phyloP scores from a whole-genome alignment of 2,888 invertebrate species.

The Oxystoma pomonae region DNA sequence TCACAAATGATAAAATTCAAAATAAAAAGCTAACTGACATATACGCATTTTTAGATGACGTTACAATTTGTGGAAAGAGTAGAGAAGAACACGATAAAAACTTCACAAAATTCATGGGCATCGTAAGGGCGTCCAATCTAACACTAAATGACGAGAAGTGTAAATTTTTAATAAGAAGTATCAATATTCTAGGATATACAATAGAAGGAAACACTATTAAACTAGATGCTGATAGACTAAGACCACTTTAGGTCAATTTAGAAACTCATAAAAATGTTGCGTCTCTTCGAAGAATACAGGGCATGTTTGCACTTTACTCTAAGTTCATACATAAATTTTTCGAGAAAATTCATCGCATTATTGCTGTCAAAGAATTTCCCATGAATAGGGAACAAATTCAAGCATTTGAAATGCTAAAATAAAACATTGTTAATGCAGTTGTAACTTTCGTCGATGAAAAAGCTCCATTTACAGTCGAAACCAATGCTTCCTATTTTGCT shows the following conservation, averaged over 20 bases:
- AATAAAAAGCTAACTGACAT: too few relatives aligned
- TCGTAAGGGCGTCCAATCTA: neutral
- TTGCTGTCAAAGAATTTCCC: neutral
- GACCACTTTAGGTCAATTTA: neutral
- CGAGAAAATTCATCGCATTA: neutral
- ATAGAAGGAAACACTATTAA: neutral
- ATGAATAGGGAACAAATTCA: neutral
- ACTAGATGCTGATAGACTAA: neutral
- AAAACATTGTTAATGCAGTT: conserved; percentile 11
- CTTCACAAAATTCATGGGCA: neutral
- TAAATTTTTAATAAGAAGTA: neutral
- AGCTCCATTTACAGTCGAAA: conserved; percentile 10
- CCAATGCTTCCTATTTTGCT: neutral
- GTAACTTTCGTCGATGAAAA: conserved; percentile 8
- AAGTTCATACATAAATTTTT: neutral
- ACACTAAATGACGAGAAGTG: neutral
- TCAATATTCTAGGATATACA: neutral
- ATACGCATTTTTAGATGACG: too few relatives aligned
- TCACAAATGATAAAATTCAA: too few relatives aligned
- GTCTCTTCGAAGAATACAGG: neutral
- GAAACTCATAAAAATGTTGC: neutral
- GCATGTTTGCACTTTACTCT: neutral
- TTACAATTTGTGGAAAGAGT: too few relatives aligned
- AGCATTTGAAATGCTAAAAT: conserved; percentile 9
- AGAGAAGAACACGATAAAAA: too few relatives aligned